Conservation (phyloP, 2,113 vertebrate genomes). For the Hypocryptadius cinnamomeus region DNA sequence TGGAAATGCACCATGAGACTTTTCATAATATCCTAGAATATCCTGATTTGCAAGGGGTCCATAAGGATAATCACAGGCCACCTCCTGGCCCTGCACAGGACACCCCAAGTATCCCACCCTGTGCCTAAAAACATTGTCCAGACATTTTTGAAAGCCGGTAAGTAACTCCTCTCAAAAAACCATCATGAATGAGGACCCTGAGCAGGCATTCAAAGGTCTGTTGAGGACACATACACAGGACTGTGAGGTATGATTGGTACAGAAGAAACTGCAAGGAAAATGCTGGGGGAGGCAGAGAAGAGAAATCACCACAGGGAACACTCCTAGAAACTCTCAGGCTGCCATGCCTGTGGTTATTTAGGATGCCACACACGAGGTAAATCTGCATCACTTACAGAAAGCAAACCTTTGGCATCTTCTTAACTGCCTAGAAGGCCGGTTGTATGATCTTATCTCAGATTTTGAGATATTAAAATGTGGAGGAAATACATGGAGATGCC, state of each 20-base stretch:
- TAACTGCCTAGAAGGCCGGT: neutral
- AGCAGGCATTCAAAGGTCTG: too few species aligned
- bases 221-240: too few species aligned
- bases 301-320: neutral
- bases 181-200: too few species aligned
- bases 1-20: neutral
- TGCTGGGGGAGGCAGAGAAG: neutral
- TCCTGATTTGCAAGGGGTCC: neutral
- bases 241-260: too few species aligned
- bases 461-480: neutral
- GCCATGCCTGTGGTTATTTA: neutral
- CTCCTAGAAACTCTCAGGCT: neutral
- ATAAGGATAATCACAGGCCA: neutral
- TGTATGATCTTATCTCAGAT: neutral
- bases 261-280: too few species aligned
- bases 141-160: too few species aligned
- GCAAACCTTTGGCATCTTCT: neutral
- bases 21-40: neutral
- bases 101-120: too few species aligned
- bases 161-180: too few species aligned
- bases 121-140: too few species aligned
- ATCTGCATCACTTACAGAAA: neutral
- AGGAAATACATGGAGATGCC: neutral
- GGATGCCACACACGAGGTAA: neutral
- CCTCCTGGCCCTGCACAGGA: too few species aligned